Base-by-base conservation (phyloP, 2,797 vertebrate species). In the Falco columbarius region DNA sequence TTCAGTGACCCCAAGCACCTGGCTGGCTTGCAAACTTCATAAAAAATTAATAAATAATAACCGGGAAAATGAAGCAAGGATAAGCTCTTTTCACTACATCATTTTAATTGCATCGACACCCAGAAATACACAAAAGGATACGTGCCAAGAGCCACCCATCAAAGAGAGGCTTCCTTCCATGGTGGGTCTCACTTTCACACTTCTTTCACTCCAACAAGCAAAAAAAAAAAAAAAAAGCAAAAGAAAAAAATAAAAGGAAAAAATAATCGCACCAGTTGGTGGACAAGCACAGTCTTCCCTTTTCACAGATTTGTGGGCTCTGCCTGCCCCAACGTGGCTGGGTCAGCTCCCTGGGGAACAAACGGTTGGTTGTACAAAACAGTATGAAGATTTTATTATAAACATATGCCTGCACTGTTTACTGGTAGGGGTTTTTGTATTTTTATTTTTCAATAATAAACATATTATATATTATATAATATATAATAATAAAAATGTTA, bases 221-320 rank as follows among this genome's bases (percentile, higher is more conserved):
- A 96, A 36, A 67, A 36, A 32, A 19, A 61, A 38, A 18, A 42
- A 30, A n/a, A 93, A 97, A 4, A 4, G 26, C 7, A 24, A 46
- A 36, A 36, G 36, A 36, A 36, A 36, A 36, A 36, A 36, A 36
- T 10, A 36, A 36, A 30, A 97, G 65, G 38, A 40, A 40, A 40
- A 40, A 40, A 40, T 11, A 98, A 99, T 99, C 99, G 99, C 98
- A 99, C 99, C 97, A 96, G 98, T 96, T 98, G 98, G 98, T 98
- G 36, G 36, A 98, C 97, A 97, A 74, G 95, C 61, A 82, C 49
- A 92, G 61, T 73, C 90, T 99, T 96, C 97, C 93, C 93, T 98
- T 98, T 98, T 98, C 98, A 98, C 98, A 97, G 98, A 95, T 91
- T 96, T 95, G 85, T 82, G 61, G 87, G 94, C 96, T 96, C 96